phyloP scores from a whole-genome alignment of 2,888 invertebrate species.

The Drosophila stalkeri region DNA sequence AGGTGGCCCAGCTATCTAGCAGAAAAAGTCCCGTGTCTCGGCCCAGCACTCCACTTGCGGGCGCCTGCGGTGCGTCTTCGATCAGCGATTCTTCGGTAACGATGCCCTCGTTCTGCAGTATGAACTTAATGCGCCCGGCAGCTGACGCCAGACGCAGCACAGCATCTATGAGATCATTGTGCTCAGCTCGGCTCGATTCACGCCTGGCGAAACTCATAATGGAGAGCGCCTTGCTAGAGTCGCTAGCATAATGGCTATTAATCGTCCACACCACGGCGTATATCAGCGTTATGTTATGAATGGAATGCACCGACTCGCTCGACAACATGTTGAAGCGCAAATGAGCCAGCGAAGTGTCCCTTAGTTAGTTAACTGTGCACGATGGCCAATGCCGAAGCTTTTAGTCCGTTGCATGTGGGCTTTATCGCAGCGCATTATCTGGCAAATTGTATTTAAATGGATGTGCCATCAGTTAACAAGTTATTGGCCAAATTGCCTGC shows the following conservation, averaged over 20 bases:
- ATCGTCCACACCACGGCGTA: slow-evolving; percentile 81
- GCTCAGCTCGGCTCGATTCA: slow-evolving; percentile 47
- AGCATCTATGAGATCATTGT: slow-evolving; percentile 75
- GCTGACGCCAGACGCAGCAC: slow-evolving; percentile 30
- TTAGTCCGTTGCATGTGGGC: slow-evolving; percentile 31
- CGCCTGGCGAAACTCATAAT: slow-evolving; percentile 71
- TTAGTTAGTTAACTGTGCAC: background rate
- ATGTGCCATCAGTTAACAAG: slow-evolving; percentile 48
- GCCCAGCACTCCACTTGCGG: slow-evolving; percentile 19
- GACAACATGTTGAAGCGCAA: slow-evolving; percentile 31
- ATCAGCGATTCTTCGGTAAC: background rate
- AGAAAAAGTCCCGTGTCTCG: slow-evolving; percentile 70
- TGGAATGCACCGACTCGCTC: slow-evolving; percentile 14
- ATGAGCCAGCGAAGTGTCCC: slow-evolving; percentile 10
- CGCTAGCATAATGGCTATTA: slow-evolving; percentile 67
- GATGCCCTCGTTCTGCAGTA: slow-evolving; percentile 40
- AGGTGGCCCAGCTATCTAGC: slow-evolving; percentile 74
- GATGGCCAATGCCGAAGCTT: slow-evolving; percentile 23
- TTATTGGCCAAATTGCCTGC: slow-evolving; percentile 3
- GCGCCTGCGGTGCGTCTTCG: background rate
- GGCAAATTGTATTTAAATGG: slow-evolving; percentile 55
- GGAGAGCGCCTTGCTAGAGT: slow-evolving; percentile 61
- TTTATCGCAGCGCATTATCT: slow-evolving; percentile 46
- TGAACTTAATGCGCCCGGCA: slow-evolving; percentile 47
- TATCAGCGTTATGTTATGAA: slow-evolving; percentile 74